Evolutionary conservation across 2,113 vertebrate genomes (phyloP), one percentile per base, ranked within the genome.

Genomic region (Micromys minutus): DNA sequence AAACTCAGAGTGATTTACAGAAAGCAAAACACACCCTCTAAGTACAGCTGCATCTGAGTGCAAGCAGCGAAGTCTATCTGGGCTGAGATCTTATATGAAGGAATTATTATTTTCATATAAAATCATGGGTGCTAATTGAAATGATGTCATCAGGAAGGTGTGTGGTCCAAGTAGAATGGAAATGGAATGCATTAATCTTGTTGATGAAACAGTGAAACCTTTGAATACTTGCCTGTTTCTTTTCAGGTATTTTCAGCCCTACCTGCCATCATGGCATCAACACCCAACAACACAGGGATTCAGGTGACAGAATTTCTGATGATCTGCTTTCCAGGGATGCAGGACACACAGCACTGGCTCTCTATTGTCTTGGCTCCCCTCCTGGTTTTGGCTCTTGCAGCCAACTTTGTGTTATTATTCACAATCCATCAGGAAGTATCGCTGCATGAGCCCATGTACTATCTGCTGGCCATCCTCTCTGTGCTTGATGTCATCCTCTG

Each of bases 281-380:
- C 84, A 57, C 16, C 47, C 65, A 97, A 97, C 47, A 88, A 39
- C 77, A 96, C 96, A 86, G 81, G 52, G 21, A 74, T 39, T 24
- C 89, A 91, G 81, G 94, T 97, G 91, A 96, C 86, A 22, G 96
- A 97, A 71, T 97, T 97, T 88, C 85, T 96, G 69, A 94, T 96
- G 92, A 94, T 97, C 89, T 97, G 96, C 92, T 96, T 97, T 34
- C 96, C 96, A 71, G 87, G 96, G n/a, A 95, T 97, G 96, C 96
- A 97, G 55, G 94, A 95, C 19, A 95, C 94, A 55, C 97, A 97
- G 36, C 95, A 96, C n/a, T 97, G 96, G 96, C 42, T 97, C 0
- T 97, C 95, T 31, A 15, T 97, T 19, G 13, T 71, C 36, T 83
- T 98, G 85, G 92, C 94, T 45, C 94, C 96, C 61, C 94, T 98